A percentile compares a stretch with the other conserved stretches of the same genome.
phyloP scores from a whole-genome alignment of 2,888 invertebrate species.

The Ennomos fuscantarius region DNA sequence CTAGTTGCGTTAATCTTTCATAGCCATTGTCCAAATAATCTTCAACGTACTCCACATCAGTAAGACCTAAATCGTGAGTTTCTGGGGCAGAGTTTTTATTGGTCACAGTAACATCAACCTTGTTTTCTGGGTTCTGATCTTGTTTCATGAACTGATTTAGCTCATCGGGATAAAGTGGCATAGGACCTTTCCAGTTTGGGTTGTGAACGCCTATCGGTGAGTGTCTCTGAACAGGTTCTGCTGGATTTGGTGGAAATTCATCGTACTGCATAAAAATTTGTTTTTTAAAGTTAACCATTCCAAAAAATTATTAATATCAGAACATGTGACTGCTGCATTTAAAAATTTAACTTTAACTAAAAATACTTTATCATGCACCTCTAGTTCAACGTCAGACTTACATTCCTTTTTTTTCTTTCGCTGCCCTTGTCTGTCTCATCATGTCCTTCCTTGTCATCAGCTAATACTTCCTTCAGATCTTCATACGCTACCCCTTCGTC shows the following conservation, averaged over 20 bases:
- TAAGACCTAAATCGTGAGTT: conserved; percentile 40
- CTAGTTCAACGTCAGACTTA: conserved; percentile 18
- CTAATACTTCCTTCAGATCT: conserved; percentile 59
- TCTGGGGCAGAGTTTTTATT: conserved; percentile 40
- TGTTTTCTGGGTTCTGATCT: conserved; percentile 44
- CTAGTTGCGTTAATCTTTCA: conserved; percentile 57
- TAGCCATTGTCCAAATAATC: conserved; percentile 61
- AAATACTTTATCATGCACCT: no score
- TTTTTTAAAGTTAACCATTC: no score
- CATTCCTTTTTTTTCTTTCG: conserved; percentile 52
- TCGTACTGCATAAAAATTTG: conserved; percentile 4
- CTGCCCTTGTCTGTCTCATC: conserved; percentile 52
- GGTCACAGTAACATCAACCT: conserved; percentile 20
- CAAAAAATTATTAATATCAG: no score
- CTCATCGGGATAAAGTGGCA: conserved; percentile 70
- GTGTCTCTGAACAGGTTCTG: conserved; percentile 16
- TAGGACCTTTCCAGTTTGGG: conserved; percentile 69
- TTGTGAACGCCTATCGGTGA: conserved; percentile 49
- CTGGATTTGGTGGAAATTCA: neutral
- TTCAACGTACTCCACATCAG: conserved; percentile 65
- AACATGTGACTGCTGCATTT: no score
- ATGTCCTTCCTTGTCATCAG: conserved; percentile 52
- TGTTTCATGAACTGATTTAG: conserved; percentile 56
- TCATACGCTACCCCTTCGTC: conserved; percentile 60
- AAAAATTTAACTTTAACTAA: no score